These are phyloP conservation scores for Scortum barcoo DNA, from an alignment of 2,113 vertebrate genomes.

Conservation along the genomic window DNA sequence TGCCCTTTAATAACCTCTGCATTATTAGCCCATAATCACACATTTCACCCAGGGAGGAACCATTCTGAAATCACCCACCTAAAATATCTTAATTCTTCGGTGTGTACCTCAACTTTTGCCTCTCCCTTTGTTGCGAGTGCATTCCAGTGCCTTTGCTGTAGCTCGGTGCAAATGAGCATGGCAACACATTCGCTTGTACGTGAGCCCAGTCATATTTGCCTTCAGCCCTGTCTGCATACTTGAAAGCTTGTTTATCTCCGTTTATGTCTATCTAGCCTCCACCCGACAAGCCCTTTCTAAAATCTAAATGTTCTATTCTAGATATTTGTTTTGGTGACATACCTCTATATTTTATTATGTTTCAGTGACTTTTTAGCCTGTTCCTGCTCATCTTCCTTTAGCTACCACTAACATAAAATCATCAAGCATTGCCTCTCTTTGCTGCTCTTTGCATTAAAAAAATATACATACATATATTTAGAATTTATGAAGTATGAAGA, in stretches of 20 bases:
- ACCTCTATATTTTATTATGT: background rate
- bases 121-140: background rate
- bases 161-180: conserved; percentile 1
- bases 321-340: background rate
- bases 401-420: too few relatives aligned
- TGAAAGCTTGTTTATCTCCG: background rate
- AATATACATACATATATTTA: background rate
- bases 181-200: background rate
- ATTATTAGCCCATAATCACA: background rate
- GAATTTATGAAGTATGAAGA: background rate
- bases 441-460: background rate
- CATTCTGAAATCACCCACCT: background rate
- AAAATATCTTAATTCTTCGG: background rate
- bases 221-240: background rate
- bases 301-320: background rate
- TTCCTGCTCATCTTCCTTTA: background rate
- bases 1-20: background rate
- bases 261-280: background rate
- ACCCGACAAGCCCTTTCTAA: background rate
- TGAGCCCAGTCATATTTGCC: conserved; percentile 9
- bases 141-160: background rate
- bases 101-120: background rate
- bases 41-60: background rate
- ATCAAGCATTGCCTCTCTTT: background rate
- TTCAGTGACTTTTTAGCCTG: background rate